Evolutionary conservation across 2,113 vertebrate species (phyloP).

Genomic region (Phylloscopus trochilus): DNA sequence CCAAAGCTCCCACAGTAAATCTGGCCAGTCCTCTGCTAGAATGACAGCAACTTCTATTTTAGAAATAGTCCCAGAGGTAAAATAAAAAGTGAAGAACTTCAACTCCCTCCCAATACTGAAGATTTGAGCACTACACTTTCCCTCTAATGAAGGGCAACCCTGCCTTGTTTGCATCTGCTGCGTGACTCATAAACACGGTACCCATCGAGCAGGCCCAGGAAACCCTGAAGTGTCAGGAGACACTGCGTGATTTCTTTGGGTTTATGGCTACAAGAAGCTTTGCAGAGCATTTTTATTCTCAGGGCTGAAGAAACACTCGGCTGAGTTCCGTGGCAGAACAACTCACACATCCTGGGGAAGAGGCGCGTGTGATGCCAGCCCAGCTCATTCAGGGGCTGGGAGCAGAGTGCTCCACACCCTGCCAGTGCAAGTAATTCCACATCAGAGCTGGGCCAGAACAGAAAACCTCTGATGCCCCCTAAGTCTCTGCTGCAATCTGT

Average conservation of each 20-base stretch:
- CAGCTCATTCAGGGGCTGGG: not conserved
- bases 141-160: not conserved
- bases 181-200: not conserved
- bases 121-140: not conserved
- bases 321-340: not conserved
- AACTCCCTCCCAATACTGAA: not conserved
- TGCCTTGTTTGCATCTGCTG: not conserved
- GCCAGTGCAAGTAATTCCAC: not conserved
- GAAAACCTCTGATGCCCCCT: not conserved
- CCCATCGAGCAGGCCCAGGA: not conserved
- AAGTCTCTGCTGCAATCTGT: constrained; percentile 43
- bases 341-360: not conserved
- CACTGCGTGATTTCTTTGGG: not conserved
- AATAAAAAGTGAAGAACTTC: not conserved
- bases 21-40: not conserved
- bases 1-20: not conserved
- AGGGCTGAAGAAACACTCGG: not conserved
- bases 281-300: constrained; percentile 7
- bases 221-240: not conserved
- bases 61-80: not conserved
- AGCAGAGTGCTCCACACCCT: not conserved
- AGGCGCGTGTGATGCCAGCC: not conserved
- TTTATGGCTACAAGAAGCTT: not conserved
- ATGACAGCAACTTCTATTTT: not conserved
- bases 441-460: not conserved